Conservation (phyloP, 2,888 invertebrate species). For the Zygothrica quintamaculata region DNA sequence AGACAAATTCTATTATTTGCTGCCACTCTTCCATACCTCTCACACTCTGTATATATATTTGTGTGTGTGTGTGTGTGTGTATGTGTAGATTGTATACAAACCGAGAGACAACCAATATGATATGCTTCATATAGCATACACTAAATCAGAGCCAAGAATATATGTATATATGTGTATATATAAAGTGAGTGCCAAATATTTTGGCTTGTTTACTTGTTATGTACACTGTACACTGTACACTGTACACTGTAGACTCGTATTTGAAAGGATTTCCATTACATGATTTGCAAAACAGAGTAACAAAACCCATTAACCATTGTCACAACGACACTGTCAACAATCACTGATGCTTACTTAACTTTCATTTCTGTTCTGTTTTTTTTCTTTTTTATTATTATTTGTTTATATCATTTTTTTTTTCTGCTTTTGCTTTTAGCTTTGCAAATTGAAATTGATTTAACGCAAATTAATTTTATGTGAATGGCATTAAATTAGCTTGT, state of each 20-base stretch:
- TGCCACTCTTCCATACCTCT: constrained; percentile 41
- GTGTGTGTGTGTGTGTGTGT: constrained; percentile 28
- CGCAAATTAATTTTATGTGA: constrained; percentile 68
- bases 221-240: not conserved
- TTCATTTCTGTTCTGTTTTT: constrained; percentile 10
- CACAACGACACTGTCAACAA: constrained; percentile 52
- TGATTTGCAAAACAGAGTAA: constrained; percentile 50
- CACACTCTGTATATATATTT: constrained; percentile 6
- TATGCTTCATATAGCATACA: constrained; percentile 44
- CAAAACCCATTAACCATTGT: constrained; percentile 54
- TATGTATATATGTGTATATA: not conserved
- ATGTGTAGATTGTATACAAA: constrained; percentile 39
- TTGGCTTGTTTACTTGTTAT: constrained; percentile 32
- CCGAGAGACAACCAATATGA: constrained; percentile 48
- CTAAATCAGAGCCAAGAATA: constrained; percentile 50
- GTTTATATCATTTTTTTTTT: not conserved
- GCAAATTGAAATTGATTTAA: constrained; percentile 73
- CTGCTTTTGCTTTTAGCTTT: constrained; percentile 10
- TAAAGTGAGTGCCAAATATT: constrained; percentile 27
- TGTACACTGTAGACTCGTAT: constrained; percentile 3
- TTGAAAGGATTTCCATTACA: constrained; percentile 58
- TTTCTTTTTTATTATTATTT: constrained; percentile 5
- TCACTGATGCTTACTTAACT: constrained; percentile 25
- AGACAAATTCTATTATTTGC: constrained; percentile 73
- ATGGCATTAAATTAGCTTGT: constrained; percentile 50